Base-by-base conservation (phyloP, 92 coral and sea anemone species). In the Phymanthus crucifer region DNA sequence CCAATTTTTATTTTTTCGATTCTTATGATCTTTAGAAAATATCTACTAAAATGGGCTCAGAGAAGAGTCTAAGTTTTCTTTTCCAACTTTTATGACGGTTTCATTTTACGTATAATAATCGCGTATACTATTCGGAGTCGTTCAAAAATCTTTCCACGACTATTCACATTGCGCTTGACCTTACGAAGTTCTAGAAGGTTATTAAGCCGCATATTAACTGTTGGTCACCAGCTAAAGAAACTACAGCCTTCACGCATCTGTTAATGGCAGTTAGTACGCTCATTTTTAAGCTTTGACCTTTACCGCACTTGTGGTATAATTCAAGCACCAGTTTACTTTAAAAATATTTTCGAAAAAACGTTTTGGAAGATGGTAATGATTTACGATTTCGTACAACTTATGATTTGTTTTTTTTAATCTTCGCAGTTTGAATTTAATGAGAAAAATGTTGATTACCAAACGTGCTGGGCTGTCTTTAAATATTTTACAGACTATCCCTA, bases 381-480 rank as follows among this genome's bases (percentile, higher is more conserved):
- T 61, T 61, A 61, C 68, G 68, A 61, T 61, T 16, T 61, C 29
- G 29, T 8, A 9, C 23, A n/a, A n/a, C 6, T 61, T 61, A 0
- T 61, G 36, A 27, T 16, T 61, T 61, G 3, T 8, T 33, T 61
- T 61, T 61, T 54, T 61, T 27, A 27, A 61, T 27, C 68, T 61
- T 61, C 68, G 10, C 68, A 61, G 68, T 61, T 24, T 61, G 68
- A 61, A 61, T 61, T 61, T 61, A 29, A 61, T 61, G 68, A 61
- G 68, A 61, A 61, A 61, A 29, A 61, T 61, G 14, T 61, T 61
- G 68, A 27, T 61, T 24, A 61, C 68, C 13, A 61, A 61, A 61
- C 36, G 9, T 61, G 68, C 68, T 61, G 68, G 13, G 68, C 16
- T 13, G 26, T 24, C 34, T 29, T 24, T 61, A 29, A 61, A 61